phyloP scores from a whole-genome alignment of 2,113 vertebrate genomes.

The Scytalopus superciliaris region DNA sequence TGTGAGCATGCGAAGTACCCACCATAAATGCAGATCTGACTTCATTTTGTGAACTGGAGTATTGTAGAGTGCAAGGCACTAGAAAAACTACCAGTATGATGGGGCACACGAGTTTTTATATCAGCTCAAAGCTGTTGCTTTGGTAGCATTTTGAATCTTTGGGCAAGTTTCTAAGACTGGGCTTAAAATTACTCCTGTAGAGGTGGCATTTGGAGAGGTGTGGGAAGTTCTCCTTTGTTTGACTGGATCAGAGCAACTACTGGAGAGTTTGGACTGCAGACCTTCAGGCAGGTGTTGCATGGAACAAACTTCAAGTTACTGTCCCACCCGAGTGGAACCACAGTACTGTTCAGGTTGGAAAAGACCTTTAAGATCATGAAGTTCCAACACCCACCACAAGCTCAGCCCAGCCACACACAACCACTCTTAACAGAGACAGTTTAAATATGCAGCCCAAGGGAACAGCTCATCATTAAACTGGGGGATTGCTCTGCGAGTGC shows the following conservation, averaged over 20 bases:
- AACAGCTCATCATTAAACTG: neutral
- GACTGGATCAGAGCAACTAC: neutral
- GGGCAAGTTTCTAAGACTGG: neutral
- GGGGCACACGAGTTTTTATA: accelerated
- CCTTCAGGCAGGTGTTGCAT: neutral
- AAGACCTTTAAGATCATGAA: neutral
- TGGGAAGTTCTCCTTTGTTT: neutral
- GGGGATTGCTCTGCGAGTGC: neutral
- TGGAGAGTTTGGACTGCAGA: neutral
- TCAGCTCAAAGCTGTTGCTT: neutral
- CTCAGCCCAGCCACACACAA: neutral
- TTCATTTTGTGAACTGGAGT: neutral
- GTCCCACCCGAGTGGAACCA: neutral
- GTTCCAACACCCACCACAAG: neutral
- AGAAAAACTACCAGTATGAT: accelerated
- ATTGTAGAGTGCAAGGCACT: neutral
- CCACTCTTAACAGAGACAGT: accelerated
- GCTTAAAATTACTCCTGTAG: neutral
- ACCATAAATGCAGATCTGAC: accelerated
- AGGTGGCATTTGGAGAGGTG: neutral
- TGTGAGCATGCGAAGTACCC: neutral
- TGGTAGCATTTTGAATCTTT: neutral
- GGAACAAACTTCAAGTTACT: neutral
- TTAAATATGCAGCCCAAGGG: neutral
- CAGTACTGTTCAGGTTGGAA: accelerated